Conservation (phyloP, 2,113 vertebrate species). For the Pleuronectes platessa region DNA sequence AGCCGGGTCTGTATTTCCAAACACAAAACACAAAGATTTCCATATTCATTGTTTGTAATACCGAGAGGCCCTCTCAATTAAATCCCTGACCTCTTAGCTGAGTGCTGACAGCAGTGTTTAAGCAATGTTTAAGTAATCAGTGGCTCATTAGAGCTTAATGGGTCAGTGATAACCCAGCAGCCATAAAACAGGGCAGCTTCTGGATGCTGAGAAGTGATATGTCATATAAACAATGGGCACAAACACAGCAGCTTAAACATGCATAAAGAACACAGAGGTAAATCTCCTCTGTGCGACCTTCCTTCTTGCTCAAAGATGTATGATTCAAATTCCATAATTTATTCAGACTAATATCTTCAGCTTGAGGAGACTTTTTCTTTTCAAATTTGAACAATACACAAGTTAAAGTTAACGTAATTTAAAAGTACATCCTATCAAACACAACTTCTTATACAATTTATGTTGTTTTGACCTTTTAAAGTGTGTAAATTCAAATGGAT, state of each 20-base stretch:
- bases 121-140: background rate
- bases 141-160: slow-evolving; percentile 1
- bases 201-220: background rate
- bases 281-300: background rate
- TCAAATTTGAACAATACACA: too few species aligned
- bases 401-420: background rate
- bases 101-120: slow-evolving; percentile 12
- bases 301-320: background rate
- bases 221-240: background rate
- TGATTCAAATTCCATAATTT: background rate
- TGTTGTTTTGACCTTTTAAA: too few species aligned
- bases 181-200: background rate
- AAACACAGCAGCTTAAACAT: background rate
- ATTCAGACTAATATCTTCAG: background rate
- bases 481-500: too few species aligned
- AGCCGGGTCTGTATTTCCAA: background rate
- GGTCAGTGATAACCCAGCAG: slow-evolving; percentile 7
- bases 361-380: background rate
- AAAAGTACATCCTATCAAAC: background rate
- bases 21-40: background rate
- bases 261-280: background rate
- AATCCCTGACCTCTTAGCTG: background rate
- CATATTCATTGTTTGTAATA: background rate
- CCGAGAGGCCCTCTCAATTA: background rate
- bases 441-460: background rate